A percentile compares a stretch with the other conserved stretches of the same genome.
Conservation (phyloP, 2,888 invertebrate genomes). For the Trichogramma dendrolimi region DNA sequence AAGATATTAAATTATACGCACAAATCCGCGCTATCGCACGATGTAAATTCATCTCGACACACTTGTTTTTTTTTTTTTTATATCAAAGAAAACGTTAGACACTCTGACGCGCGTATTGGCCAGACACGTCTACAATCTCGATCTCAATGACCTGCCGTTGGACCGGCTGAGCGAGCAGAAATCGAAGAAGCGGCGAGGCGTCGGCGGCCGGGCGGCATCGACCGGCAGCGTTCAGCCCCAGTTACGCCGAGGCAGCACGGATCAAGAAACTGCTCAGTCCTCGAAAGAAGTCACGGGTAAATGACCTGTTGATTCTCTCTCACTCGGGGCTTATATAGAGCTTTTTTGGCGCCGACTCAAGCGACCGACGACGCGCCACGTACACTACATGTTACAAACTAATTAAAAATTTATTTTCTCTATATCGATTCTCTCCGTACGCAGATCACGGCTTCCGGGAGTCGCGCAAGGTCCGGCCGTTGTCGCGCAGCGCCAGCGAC, state of each 20-base stretch:
- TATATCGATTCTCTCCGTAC: neutral
- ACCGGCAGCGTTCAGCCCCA: constrained; percentile 49
- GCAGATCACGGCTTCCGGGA: constrained; percentile 47
- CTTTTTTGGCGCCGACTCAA: too few species aligned
- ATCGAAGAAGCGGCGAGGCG: constrained; percentile 62
- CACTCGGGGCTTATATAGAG: too few species aligned
- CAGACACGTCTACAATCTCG: constrained; percentile 89
- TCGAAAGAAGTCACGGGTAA: constrained; percentile 47
- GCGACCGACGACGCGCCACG: too few species aligned
- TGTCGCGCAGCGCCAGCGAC: constrained; percentile 52
- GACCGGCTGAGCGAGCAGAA: constrained; percentile 77
- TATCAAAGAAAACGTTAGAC: constrained; percentile 85
- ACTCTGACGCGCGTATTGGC: constrained; percentile 92
- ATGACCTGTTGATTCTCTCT: neutral
- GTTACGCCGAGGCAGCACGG: constrained; percentile 45
- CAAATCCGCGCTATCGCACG: neutral
- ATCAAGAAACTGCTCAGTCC: constrained; percentile 42
- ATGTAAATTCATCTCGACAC: neutral
- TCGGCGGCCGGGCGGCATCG: constrained; percentile 47
- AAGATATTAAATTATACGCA: constrained; percentile 45
- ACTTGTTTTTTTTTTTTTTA: constrained; percentile 17
- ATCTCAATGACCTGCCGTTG: constrained; percentile 80
- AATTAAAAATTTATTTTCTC: constrained; percentile 1
- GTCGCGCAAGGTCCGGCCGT: constrained; percentile 43
- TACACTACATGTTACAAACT: too few species aligned